These are phyloP conservation scores for Chloroceryle aenea DNA, from an alignment of 2,113 vertebrate genomes.

Conservation along the genomic window DNA sequence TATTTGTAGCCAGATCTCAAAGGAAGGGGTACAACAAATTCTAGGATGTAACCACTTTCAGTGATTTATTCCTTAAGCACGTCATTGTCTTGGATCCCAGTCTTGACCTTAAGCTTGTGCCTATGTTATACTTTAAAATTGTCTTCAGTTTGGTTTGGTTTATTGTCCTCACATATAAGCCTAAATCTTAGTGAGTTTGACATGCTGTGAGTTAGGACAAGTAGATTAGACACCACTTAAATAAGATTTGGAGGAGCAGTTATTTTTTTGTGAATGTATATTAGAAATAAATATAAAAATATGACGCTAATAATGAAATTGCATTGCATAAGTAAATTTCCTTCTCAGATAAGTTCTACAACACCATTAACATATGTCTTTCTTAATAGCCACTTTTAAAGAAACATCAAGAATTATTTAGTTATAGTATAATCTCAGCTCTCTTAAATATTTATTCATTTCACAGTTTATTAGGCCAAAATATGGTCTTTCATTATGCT, in stretches of 20 bases:
- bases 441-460: neutral
- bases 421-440: neutral
- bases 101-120: neutral
- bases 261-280: neutral
- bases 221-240: neutral
- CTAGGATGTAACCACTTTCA: neutral
- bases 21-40: neutral
- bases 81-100: neutral
- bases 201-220: neutral
- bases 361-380: neutral
- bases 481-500: neutral
- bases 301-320: neutral
- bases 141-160: neutral
- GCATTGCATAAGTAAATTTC: neutral
- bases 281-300: neutral
- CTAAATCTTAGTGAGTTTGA: neutral
- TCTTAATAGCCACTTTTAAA: neutral
- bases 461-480: neutral
- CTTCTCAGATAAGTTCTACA: constrained; percentile 18
- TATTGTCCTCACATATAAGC: neutral
- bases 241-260: neutral
- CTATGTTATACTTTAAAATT: neutral
- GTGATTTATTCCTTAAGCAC: neutral
- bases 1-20: neutral
- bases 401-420: neutral